These are phyloP conservation scores for Drosophila equinoxialis DNA, from an alignment of 1,140 invertebrate genomes.

Conservation along the genomic window DNA sequence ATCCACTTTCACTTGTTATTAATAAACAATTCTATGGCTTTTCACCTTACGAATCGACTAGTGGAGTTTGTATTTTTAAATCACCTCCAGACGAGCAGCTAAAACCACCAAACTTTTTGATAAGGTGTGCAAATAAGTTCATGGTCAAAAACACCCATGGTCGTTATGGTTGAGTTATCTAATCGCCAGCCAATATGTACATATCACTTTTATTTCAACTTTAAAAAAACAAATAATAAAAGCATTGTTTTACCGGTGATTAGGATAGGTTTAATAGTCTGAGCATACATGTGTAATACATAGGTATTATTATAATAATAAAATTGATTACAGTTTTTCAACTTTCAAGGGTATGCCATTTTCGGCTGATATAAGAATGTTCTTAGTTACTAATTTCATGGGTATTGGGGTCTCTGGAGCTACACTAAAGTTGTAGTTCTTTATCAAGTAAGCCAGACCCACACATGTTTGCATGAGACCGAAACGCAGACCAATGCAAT, in stretches of 20 bases:
- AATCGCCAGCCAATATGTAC: background rate
- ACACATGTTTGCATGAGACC: slow-evolving; percentile 86
- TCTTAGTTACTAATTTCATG: slow-evolving; percentile 36
- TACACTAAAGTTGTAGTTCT: slow-evolving; percentile 58
- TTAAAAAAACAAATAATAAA: background rate
- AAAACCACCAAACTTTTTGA: background rate
- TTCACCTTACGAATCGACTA: no score
- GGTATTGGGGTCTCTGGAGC: slow-evolving; percentile 48
- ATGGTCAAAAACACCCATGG: background rate
- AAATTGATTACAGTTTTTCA: slow-evolving; percentile 45
- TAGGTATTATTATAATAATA: no score
- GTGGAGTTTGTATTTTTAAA: no score
- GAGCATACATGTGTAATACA: no score
- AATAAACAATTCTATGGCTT: no score
- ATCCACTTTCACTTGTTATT: no score
- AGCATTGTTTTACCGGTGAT: background rate
- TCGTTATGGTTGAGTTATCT: background rate
- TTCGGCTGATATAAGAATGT: slow-evolving; percentile 43
- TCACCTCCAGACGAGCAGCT: no score
- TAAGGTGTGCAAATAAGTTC: background rate
- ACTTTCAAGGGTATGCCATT: slow-evolving; percentile 62
- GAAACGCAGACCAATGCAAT: slow-evolving; percentile 85
- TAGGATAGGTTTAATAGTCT: background rate
- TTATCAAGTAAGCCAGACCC: slow-evolving; percentile 83
- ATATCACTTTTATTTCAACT: background rate